Evolutionary conservation across 2,888 invertebrate species (phyloP), one percentile per base, ranked within the genome.

Genomic region (Drosophila neonasuta): DNA sequence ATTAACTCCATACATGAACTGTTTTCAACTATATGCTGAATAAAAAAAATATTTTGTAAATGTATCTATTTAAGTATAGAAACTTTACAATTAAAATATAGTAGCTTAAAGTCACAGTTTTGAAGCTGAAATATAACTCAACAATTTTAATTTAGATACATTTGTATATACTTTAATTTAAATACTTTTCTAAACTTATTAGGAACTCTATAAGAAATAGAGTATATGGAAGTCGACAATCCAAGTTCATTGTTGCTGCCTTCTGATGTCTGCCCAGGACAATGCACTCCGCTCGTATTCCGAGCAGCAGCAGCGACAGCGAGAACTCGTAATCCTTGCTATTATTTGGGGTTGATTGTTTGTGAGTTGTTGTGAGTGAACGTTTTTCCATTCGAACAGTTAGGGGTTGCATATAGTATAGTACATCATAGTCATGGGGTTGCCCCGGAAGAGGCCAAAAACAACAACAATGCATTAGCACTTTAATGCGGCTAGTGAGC

Each of bases 391-490:
- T 56, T 34, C 55, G 30, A 55, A 52, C 46, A 63, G 59, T 62
- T 72, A 80, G 84, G 80, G 79, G 79, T 83, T 80, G 84, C 55
- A 39, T 34, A 50, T 24, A 24, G 24, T 24, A 24, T 6, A 15
- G 15, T 15, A 24, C 24, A 24, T 24, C 24, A 24, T 24, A 24
- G 66, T 36, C 36, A 5, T 36, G 36, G 66, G 67, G 54, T 71
- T 67, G 67, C 24, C 29, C 9, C 71, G 58, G 56, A 68, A 69
- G 68, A 64, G 61, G 61, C 77, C 75, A 80, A 88, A 72, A 88
- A 88, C 80, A 88, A 88, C 88, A 88, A 86, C 88, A 86, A 67
- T 88, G 85, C 88, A 88, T 89, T 88, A 88, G 84, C 87, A 86
- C 87, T 87, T 88, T 87, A 85, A 81, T 81, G 75, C 82, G 74